Percentiles rank a stretch among this genome's conserved stretches.
phyloP scores from a whole-genome alignment of 1,140 invertebrate genomes.

The Seison nebaliae region DNA sequence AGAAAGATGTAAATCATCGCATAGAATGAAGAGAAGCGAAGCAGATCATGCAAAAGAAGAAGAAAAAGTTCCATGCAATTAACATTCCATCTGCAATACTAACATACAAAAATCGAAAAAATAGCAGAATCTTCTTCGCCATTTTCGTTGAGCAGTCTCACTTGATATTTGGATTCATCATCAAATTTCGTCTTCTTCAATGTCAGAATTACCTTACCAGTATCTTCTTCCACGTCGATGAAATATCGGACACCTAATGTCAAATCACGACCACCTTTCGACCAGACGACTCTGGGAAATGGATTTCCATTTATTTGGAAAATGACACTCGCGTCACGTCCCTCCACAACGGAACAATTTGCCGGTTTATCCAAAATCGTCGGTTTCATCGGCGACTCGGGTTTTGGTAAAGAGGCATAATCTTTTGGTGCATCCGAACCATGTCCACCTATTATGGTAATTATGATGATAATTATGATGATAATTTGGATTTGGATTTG shows the following conservation, averaged over 20 bases:
- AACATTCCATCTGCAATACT: slow-evolving; percentile 1
- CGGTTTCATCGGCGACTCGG: slow-evolving; percentile 4
- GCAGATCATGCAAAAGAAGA: no score
- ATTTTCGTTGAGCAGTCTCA: slow-evolving; percentile 3
- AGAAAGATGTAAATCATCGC: no score
- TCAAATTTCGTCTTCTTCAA: slow-evolving; percentile 3
- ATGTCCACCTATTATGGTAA: no score
- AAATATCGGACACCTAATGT: slow-evolving; percentile 5
- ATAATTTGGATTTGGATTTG: no score
- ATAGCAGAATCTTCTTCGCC: slow-evolving; percentile 4
- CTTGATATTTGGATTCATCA: slow-evolving; percentile 7
- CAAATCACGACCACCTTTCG: slow-evolving; percentile 2
- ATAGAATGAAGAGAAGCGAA: no score
- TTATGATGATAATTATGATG: no score
- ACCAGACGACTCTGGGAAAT: slow-evolving; percentile 8
- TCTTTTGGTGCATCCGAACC: no score
- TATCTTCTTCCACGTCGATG: slow-evolving; percentile 1
- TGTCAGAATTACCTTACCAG: slow-evolving; percentile 1
- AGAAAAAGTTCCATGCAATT: no score
- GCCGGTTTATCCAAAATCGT: slow-evolving; percentile 10
- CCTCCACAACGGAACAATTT: slow-evolving; percentile 5
- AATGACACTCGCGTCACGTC: background rate
- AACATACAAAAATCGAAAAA: slow-evolving; percentile 9
- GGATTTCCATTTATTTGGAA: slow-evolving; percentile 9
- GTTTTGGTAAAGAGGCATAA: no score